Evolutionary conservation across 92 coral and sea anemone species (phyloP), one percentile per base, ranked within the genome.

Genomic region (Bergia sp.): DNA sequence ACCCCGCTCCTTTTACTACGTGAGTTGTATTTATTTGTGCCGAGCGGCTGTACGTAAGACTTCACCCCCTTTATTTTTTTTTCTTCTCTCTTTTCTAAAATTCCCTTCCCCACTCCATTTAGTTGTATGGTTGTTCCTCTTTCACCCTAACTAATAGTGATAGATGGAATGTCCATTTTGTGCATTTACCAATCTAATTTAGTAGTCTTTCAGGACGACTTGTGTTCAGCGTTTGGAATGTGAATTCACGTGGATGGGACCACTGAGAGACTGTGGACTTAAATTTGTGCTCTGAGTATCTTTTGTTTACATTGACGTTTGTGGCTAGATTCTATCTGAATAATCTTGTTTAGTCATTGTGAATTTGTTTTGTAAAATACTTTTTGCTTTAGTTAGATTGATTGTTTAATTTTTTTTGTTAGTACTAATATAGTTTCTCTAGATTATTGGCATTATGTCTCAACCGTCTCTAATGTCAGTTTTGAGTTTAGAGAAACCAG

Each of bases 41-140:
- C 74, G 74, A 69, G 74, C 74, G 74, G 74, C 74, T 69, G 74
- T 69, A 69, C 74, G 74, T 69, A 69, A 69, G 74, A 69, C 74
- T 69, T 69, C 74, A 69, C 74, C 74, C 74, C 74, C 74, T 69
- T 69, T 69, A 69, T 69, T 69, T n/a, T 69, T 69, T 69, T 69
- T 69, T 69, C 74, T 69, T 69, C 74, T 69, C 74, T 69, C 74
- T 69, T 69, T 69, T 69, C 74, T 69, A 69, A 69, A 69, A 69
- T 69, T 69, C 74, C 74, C 74, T 69, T 69, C 74, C 74, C 74
- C 74, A 69, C 74, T 69, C 74, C 74, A 69, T 69, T 69, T 69
- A 69, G 74, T 69, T 69, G 74, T 69, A 69, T 69, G 74, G 74
- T 69, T 69, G 74, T 69, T 69, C 74, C 74, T 69, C 74, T 69